Evolutionary conservation across 2,888 invertebrate genomes (phyloP).

Genomic region (Papilio protenor): DNA sequence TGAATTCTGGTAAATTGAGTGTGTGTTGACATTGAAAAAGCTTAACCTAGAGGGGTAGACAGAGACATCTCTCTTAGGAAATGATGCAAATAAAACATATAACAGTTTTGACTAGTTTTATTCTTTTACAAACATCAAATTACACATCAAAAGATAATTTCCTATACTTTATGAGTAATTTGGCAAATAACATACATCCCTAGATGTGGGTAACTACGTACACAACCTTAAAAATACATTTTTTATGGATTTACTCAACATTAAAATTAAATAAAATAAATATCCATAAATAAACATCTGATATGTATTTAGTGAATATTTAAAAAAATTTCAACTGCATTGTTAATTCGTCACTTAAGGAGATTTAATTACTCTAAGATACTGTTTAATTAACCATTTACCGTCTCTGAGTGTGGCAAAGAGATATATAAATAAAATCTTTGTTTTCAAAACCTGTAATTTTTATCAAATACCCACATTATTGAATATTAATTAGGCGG

Average conservation of each 20-base stretch:
- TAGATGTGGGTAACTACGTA: conserved; percentile 54
- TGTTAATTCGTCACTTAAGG: not conserved
- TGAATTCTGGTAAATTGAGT: not conserved
- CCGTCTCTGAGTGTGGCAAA: not conserved
- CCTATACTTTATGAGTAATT: conserved; percentile 62
- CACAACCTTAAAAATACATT: conserved; percentile 53
- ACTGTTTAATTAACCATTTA: not conserved
- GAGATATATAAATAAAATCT: not conserved
- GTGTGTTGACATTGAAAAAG: not conserved
- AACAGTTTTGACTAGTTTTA: conserved; percentile 74
- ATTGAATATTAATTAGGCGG: not conserved
- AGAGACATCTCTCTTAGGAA: not conserved
- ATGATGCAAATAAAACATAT: conserved; percentile 15
- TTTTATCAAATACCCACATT: conserved; percentile 4
- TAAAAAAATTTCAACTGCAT: not conserved
- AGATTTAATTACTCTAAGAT: not conserved
- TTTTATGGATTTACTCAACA: conserved; percentile 22
- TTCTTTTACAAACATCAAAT: conserved; percentile 71
- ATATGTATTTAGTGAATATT: conserved; percentile 27
- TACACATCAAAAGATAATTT: conserved; percentile 67
- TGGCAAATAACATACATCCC: conserved; percentile 65
- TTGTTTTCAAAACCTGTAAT: not conserved
- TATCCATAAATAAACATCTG: conserved; percentile 5
- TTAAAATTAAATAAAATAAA: conserved; percentile 39
- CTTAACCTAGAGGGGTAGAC: not conserved